Conservation (phyloP, 2,113 vertebrate genomes). For the Herpetotheres cachinnans region DNA sequence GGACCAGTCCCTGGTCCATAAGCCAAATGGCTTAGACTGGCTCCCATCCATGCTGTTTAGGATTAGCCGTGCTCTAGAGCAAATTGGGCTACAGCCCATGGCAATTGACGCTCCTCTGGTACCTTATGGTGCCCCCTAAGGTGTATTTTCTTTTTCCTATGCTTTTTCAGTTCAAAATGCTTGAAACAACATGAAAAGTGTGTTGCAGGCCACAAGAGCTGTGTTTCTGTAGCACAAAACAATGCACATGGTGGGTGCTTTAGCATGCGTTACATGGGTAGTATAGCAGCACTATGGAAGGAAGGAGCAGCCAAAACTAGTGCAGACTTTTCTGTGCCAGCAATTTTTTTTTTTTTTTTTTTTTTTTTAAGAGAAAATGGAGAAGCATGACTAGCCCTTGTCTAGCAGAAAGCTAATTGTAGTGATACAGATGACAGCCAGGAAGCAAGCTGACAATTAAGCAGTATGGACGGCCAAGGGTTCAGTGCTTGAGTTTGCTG, state of each 20-base stretch:
- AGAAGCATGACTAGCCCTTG: background rate
- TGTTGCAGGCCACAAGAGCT: background rate
- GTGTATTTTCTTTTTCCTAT: background rate
- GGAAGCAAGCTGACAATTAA: background rate
- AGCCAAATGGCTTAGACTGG: background rate
- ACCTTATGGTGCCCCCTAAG: background rate
- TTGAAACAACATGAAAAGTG: background rate
- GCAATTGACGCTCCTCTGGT: background rate
- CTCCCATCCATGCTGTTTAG: background rate
- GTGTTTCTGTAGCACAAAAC: background rate
- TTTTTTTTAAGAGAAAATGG: background rate
- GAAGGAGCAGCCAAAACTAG: background rate
- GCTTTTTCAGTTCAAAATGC: background rate
- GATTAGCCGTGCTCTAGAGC: background rate
- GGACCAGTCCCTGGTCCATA: background rate
- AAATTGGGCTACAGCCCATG: background rate
- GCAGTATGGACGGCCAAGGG: background rate
- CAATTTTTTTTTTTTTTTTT: background rate
- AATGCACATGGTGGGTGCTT: background rate
- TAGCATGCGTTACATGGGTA: background rate
- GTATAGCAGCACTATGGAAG: background rate
- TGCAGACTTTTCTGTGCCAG: background rate
- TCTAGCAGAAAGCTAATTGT: background rate
- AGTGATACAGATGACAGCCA: background rate
- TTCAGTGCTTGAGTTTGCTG: background rate